A percentile compares a stretch with the other conserved stretches of the same genome.
phyloP scores from a whole-genome alignment of 2,113 vertebrate genomes.

The Rallus limicola region DNA sequence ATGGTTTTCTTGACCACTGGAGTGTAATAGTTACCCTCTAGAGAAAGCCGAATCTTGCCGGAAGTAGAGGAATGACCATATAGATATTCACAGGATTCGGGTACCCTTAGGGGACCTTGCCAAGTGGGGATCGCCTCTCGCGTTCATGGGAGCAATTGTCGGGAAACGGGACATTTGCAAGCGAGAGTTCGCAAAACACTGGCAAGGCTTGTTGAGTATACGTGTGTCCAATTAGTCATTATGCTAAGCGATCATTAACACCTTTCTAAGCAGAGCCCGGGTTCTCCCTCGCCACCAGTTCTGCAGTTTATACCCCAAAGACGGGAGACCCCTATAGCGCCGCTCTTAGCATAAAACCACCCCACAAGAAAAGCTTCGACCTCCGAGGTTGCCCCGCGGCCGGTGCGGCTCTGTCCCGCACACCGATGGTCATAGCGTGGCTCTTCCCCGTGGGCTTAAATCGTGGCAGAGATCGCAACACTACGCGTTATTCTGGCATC shows the following conservation, averaged over 20 bases:
- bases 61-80: background rate
- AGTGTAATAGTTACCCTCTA: background rate
- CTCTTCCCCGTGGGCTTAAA: background rate
- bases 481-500: fast-evolving
- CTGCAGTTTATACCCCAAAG: background rate
- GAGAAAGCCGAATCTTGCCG: background rate
- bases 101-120: background rate
- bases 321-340: too few species aligned
- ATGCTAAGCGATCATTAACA: conserved; percentile 19
- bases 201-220: background rate
- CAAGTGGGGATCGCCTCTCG: background rate
- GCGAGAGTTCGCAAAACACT: background rate
- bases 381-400: fast-evolving
- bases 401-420: background rate
- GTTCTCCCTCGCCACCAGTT: background rate
- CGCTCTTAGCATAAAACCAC: too few species aligned
- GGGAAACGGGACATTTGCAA: background rate
- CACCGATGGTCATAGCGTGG: fast-evolving
- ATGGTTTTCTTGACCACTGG: background rate
- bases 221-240: background rate
- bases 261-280: background rate
- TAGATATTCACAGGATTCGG: too few species aligned
- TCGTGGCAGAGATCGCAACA: fast-evolving
- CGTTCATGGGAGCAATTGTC: fast-evolving
- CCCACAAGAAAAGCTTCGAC: too few species aligned